Base-by-base conservation (phyloP, 2,113 vertebrate genomes). In the Malurus melanocephalus region DNA sequence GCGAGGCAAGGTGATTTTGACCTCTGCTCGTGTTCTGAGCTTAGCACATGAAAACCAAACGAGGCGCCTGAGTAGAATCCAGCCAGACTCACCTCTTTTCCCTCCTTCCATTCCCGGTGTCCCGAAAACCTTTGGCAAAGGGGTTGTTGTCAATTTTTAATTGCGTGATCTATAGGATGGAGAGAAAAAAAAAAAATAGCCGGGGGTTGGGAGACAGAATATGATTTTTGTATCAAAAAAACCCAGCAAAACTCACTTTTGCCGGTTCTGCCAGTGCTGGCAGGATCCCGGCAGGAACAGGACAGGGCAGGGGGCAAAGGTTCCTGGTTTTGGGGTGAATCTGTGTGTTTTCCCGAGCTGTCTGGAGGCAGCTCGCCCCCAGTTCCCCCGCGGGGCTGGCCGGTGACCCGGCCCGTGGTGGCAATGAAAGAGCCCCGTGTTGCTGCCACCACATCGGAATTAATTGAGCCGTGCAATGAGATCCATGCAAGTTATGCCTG, bases 101-200 rank as follows among this genome's bases (percentile, higher is more conserved):
- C 89, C 99, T 97, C 90, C 99, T 98, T 65, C 99, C 99, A 97
- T 99, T 99, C 43, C 99, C 99, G 10, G 99, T 99, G 97, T 99
- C 99, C 84, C 99, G 98, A 95, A 99, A 99, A 88, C 99, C 99
- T 97, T 99, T 99, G 81, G 99, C 99, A 94, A 99, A 99, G 4
- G 99, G 99, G 85, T 99, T 99, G 96, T 99, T 98, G 97, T 99
- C 99, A 75, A 99, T 99, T 98, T 99, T 99, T 97, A 99, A 97
- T 92, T 99, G 99, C 10, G 99, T 99, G 96, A 99, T 99, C 99
- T 99, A 96, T 19, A 90, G 64, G 61, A 38, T 82, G 95, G 96
- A 80, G 56, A 90, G 8, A 11, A 73, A 21, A 59, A 33, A 33
- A 43, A 64, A 42, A 69, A 76, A 16, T 11, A 66, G 51, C n/a